These are phyloP conservation scores for Cyanoramphus novaezelandiae DNA, from an alignment of 2,113 vertebrate species.

Conservation along the genomic window DNA sequence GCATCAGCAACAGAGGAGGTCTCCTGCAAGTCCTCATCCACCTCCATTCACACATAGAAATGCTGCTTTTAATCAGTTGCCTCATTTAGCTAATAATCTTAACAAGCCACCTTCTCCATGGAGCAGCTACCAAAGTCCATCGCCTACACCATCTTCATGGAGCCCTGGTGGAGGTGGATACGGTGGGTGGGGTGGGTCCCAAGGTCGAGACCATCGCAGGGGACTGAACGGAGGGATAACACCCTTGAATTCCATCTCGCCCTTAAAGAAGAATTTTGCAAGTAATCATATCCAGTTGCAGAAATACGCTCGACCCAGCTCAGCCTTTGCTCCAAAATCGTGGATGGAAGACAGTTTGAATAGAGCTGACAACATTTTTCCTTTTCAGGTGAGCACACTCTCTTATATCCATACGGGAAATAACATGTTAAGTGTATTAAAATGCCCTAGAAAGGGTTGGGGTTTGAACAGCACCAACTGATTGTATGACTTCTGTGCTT, in stretches of 20 bases:
- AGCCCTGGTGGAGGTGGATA: conserved; percentile 94
- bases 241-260: conserved; percentile 94
- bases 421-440: not conserved
- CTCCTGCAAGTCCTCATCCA: conserved; percentile 93
- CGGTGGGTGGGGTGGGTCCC: conserved; percentile 94
- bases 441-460: not conserved
- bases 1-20: conserved; percentile 96
- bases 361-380: conserved; percentile 92
- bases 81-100: conserved; percentile 93
- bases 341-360: conserved; percentile 96
- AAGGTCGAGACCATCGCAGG: conserved; percentile 92
- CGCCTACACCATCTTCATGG: conserved; percentile 93
- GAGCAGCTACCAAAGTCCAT: conserved; percentile 98
- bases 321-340: conserved; percentile 93
- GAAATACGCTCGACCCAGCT: conserved; percentile 93
- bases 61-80: conserved; percentile 94
- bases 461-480: not conserved
- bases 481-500: not conserved
- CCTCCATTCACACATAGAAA: conserved; percentile 94
- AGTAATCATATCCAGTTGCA: conserved; percentile 95
- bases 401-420: not conserved
- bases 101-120: conserved; percentile 96
- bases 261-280: conserved; percentile 97
- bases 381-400: conserved; percentile 88
- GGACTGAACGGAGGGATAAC: conserved; percentile 92